These are phyloP conservation scores for Spheniscus humboldti DNA, from an alignment of 2,797 vertebrate genomes.

Conservation along the genomic window DNA sequence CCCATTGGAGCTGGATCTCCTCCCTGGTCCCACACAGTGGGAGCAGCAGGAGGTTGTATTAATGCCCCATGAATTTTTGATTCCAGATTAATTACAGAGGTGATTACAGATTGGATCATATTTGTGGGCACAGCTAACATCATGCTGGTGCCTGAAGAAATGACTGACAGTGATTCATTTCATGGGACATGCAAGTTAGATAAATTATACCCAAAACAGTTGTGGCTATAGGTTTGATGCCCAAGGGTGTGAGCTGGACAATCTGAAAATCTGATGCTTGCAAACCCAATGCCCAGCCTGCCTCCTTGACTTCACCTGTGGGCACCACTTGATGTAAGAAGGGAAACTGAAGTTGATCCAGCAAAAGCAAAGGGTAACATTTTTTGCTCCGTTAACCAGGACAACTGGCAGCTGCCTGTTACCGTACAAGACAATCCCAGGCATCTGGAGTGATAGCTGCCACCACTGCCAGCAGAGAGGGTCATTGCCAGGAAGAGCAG, in stretches of 20 bases:
- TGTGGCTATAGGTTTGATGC: background rate
- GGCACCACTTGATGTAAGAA: background rate
- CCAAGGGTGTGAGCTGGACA: background rate
- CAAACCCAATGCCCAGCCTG: background rate
- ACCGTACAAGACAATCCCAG: background rate
- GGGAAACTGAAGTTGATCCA: background rate
- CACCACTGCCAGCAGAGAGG: background rate
- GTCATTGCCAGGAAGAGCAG: background rate
- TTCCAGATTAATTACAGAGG: background rate
- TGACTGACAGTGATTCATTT: background rate
- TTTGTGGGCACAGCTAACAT: background rate
- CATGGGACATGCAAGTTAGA: background rate
- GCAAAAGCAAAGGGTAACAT: fast-evolving
- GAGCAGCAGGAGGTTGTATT: background rate
- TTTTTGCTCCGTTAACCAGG: fast-evolving
- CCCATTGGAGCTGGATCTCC: background rate
- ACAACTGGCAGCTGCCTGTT: background rate
- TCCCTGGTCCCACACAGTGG: background rate
- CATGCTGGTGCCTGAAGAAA: background rate
- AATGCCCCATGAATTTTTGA: background rate
- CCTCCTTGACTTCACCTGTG: background rate
- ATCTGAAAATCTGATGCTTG: background rate
- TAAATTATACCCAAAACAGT: background rate
- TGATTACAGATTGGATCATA: background rate
- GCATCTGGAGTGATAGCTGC: background rate